Evolutionary conservation across 2,113 vertebrate species (phyloP), one percentile per base, ranked within the genome.

Genomic region (Cyrtonyx montezumae): DNA sequence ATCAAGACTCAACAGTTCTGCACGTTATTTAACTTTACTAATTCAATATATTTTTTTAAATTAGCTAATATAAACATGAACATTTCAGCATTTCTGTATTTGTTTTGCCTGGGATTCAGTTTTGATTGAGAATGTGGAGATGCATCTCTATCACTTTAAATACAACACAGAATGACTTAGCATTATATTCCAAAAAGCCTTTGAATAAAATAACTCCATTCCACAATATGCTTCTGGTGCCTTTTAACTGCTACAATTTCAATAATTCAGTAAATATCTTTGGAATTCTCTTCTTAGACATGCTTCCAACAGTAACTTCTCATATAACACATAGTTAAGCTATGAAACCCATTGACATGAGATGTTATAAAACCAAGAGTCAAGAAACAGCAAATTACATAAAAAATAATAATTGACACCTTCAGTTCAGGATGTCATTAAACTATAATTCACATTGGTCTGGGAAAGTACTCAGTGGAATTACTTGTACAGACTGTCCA

Each of bases 251-350:
- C 30, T 76, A 7, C 10, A 88, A 81, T 74, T 79, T 34, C 68
- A 23, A 90, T 68, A 74, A 94, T 88, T 93, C 67, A 91, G 75
- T 88, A 94, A 97, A 70, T 87, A 88, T 78, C 63, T 92, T 61
- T 90, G 59, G 20, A 91, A 69, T 89, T 93, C 42, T 49, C 30
- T 71, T 84, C 19, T 95, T 30, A 74, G 58, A 93, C 21, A 90
- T 68, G 95, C 92, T 83, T 93, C 62, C 55, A 96, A 84, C 34
- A 77, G 75, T 61, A 78, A 91, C 46, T 86, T 88, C 34, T 91
- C 90, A 88, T 56, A 11, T 51, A 84, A 95, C 90, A 95, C 90
- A 63, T 80, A 95, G 71, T 93, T 93, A 94, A 83, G 76, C 34
- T 2, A 56, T 65, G 56, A 93, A 95, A 91, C 21, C 66, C 71